Evolutionary conservation across 2,113 vertebrate genomes (phyloP).

Genomic region (Aegithalos caudatus): DNA sequence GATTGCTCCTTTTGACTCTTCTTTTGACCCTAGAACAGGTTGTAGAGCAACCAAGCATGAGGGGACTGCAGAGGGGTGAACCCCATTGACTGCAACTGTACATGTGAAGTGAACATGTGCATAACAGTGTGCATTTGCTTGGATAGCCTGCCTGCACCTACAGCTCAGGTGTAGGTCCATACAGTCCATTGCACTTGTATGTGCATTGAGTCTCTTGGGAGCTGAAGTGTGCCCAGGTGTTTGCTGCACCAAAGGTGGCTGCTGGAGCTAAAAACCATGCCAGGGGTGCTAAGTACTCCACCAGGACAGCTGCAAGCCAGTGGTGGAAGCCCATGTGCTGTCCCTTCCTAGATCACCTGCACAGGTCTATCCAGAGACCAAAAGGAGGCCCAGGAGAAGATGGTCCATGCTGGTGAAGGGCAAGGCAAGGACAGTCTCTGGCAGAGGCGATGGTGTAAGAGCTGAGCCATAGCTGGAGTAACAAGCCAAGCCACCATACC

Average conservation of each 20-base stretch:
- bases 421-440: neutral
- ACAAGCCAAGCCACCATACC: neutral
- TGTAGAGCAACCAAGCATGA: neutral
- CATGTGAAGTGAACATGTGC: accelerated
- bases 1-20: neutral
- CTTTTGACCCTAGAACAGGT: neutral
- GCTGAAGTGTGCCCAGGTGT: neutral
- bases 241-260: neutral
- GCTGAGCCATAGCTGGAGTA: neutral
- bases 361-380: neutral
- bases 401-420: neutral
- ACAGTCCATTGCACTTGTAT: neutral
- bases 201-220: neutral
- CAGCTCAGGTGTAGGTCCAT: neutral
- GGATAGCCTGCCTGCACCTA: neutral
- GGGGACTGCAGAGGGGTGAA: neutral
- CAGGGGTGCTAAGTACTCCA: neutral
- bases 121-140: neutral
- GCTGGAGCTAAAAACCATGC: neutral
- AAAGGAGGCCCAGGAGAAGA: neutral
- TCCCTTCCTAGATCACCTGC: neutral
- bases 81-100: neutral
- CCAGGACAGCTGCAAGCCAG: neutral
- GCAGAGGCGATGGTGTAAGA: neutral
- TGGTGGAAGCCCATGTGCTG: neutral